Evolutionary conservation across 2,113 vertebrate species (phyloP).

Genomic region (Oreotrochilus melanogaster): DNA sequence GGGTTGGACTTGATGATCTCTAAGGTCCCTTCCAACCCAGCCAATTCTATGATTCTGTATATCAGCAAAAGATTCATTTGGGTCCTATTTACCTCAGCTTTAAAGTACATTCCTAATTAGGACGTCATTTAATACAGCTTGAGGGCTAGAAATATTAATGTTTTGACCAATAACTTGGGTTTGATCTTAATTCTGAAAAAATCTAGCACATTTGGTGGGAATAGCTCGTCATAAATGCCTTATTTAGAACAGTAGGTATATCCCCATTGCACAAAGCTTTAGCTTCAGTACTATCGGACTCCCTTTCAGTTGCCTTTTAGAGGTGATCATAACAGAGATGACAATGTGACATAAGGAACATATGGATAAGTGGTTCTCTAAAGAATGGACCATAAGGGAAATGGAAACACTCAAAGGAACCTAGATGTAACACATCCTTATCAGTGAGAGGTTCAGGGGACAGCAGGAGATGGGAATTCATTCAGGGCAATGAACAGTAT

Average conservation of each 20-base stretch:
- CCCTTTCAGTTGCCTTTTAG: not conserved
- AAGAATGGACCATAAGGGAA: not conserved
- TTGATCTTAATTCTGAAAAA: not conserved
- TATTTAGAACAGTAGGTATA: not conserved
- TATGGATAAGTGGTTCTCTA: not conserved
- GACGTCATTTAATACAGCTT: not conserved
- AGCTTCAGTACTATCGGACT: not conserved
- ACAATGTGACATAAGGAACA: not conserved
- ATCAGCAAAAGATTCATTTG: not conserved
- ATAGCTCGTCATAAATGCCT: not conserved
- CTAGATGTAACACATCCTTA: not conserved
- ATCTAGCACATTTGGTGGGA: not conserved
- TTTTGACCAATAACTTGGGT: not conserved
- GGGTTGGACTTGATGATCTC: too few relatives aligned
- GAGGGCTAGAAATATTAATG: not conserved
- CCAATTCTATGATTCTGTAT: too few relatives aligned
- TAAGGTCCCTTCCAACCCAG: too few relatives aligned
- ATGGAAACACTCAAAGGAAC: not conserved
- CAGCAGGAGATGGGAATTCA: not conserved
- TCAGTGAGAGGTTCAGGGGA: not conserved
- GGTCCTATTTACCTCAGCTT: not conserved
- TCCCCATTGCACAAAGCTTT: not conserved
- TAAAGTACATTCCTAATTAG: not conserved
- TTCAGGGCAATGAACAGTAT: not conserved
- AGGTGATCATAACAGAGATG: not conserved